Evolutionary conservation across 1,140 invertebrate genomes (phyloP).

Genomic region (Scaptomyza hsui): DNA sequence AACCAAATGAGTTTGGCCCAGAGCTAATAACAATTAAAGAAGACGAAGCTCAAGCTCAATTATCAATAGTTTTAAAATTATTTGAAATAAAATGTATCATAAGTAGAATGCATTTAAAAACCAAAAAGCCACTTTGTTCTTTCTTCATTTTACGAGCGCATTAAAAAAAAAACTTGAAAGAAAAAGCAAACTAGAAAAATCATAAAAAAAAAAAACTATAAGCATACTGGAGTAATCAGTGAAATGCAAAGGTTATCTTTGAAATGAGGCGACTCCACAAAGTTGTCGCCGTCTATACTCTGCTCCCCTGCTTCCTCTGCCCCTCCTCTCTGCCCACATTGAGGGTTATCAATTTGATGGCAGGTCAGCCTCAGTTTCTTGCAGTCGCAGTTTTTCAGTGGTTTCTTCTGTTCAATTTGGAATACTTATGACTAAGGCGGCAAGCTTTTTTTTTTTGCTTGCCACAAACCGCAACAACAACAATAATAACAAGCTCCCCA

Average conservation of each 20-base stretch:
- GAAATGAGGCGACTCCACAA: conserved; percentile 11
- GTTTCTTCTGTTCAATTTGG: conserved; percentile 56
- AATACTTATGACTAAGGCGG: conserved; percentile 70
- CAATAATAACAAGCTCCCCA: conserved; percentile 53
- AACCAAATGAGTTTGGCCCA: background rate
- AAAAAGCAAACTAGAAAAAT: conserved; percentile 16
- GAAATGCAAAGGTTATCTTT: conserved; percentile 61
- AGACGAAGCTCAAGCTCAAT: conserved; percentile 24
- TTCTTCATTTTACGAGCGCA: conserved; percentile 47
- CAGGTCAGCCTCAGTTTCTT: conserved; percentile 45
- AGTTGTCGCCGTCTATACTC: conserved; percentile 53
- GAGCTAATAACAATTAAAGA: conserved; percentile 42
- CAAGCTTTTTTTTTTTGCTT: conserved; percentile 43
- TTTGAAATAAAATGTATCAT: conserved; percentile 55
- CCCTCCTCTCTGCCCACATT: conserved; percentile 7
- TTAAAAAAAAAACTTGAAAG: conserved; percentile 9
- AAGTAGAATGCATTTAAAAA: conserved; percentile 58
- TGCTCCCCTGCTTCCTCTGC: background rate
- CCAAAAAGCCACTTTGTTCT: conserved; percentile 49
- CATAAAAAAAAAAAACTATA: conserved; percentile 25
- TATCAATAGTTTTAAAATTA: conserved; percentile 30
- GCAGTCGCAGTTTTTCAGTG: conserved; percentile 39
- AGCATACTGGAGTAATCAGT: conserved; percentile 44
- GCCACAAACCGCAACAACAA: conserved; percentile 45
- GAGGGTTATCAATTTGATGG: conserved; percentile 71